phyloP scores from a whole-genome alignment of 1,140 invertebrate genomes.

The Hyles vespertilio region DNA sequence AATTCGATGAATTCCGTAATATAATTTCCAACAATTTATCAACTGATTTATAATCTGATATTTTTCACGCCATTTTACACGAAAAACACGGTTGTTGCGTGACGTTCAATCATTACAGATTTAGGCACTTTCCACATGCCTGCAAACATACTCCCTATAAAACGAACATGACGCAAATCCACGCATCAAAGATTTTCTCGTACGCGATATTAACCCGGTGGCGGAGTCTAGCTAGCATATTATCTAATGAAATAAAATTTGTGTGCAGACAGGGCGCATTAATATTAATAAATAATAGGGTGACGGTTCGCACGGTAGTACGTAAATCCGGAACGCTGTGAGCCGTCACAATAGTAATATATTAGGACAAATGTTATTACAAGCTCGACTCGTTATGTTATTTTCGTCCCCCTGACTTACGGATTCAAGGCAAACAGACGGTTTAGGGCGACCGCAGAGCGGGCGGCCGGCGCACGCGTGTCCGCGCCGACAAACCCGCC shows the following conservation, averaged over 20 bases:
- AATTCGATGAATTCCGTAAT: too few relatives aligned
- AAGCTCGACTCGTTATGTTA: constrained; percentile 65
- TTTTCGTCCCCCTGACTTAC: constrained; percentile 51
- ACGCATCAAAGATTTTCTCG: constrained; percentile 34
- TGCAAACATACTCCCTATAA: constrained; percentile 2
- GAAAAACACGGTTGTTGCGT: constrained; percentile 6
- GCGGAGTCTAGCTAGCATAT: constrained; percentile 35
- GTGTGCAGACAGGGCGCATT: constrained; percentile 50
- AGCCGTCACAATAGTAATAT: constrained; percentile 67
- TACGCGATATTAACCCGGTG: constrained; percentile 26
- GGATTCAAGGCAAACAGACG: constrained; percentile 36
- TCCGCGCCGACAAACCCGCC: constrained; percentile 4
- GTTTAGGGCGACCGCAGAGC: constrained; percentile 17
- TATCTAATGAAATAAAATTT: constrained; percentile 59
- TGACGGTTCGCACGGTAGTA: constrained; percentile 54
- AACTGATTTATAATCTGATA: too few relatives aligned
- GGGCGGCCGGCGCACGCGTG: constrained; percentile 3
- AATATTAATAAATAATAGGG: constrained; percentile 67
- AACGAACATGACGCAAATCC: constrained; percentile 21
- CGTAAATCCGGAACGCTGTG: constrained; percentile 51
- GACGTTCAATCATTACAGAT: constrained; percentile 8
- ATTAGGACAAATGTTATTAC: constrained; percentile 72
- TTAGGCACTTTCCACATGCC: not conserved
- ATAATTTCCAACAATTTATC: too few relatives aligned
- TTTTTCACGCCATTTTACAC: not conserved